Conservation (phyloP, 2,113 vertebrate species). For the Emydocephalus ijimae region DNA sequence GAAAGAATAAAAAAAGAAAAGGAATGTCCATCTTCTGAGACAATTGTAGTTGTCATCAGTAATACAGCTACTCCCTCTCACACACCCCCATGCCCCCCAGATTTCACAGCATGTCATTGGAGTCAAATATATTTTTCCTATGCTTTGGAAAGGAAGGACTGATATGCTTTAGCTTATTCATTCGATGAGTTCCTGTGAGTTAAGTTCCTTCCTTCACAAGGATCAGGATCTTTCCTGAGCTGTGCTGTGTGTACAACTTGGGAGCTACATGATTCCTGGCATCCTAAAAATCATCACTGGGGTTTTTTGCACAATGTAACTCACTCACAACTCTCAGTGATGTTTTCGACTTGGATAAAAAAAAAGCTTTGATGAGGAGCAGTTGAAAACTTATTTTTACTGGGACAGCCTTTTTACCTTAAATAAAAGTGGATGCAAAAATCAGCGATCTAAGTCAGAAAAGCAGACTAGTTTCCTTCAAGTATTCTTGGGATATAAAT, state of each 20-base stretch:
- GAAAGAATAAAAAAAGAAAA: background rate
- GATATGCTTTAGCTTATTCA: background rate
- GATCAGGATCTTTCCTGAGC: background rate
- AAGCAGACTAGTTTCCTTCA: background rate
- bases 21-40: background rate
- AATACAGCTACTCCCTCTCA: background rate
- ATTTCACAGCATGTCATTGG: background rate
- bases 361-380: background rate
- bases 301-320: background rate
- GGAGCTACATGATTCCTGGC: background rate
- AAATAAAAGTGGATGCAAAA: background rate
- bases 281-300: background rate
- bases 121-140: too few species aligned
- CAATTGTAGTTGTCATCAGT: background rate
- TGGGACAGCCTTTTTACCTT: background rate
- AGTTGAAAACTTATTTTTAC: background rate
- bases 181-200: background rate
- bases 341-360: background rate
- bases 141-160: background rate
- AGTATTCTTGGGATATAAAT: background rate
- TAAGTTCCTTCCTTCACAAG: background rate
- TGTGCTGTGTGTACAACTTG: background rate
- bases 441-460: background rate
- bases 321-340: too few species aligned
- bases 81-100: too few species aligned